Base-by-base conservation (phyloP, 2,797 vertebrate genomes). In the Microctenopoma stevenorrisi region DNA sequence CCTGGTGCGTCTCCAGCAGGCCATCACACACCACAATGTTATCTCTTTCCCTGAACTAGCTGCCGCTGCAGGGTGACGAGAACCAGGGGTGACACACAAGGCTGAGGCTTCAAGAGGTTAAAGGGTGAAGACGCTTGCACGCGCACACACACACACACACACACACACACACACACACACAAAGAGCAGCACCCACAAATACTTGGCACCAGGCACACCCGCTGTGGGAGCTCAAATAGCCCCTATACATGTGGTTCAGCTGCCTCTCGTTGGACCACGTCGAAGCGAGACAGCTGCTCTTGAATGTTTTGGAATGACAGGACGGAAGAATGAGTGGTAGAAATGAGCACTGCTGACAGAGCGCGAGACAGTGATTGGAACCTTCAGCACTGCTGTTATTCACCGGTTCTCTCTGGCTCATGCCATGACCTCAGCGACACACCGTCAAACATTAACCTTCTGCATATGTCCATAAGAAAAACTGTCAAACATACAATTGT, bases 221-320 rank as follows among this genome's bases (percentile, higher is more conserved):
- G 16, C 75, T 5, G 74, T 42, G 60, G 49, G 59, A 80, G 79
- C 71, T 77, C 74, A 22, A 85, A 80, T 66, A 48, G 67, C 72
- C 79, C 71, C 59, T 44, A 57, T 79, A 72, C 72, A 72, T 70
- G 81, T 51, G 74, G 48, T 83, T 77, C 74, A 62, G 72, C 71
- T 62, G 55, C 26, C 54, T 74, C 62, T 84, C 79, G 11, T 60
- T 52, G 72, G 79, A 62, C 67, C 48, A 15, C 56, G 76, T 78
- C 73, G 22, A 65, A 79, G 68, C 4, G 0, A 76, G 74, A 74
- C 85, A 89, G 84, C 84, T 87, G 84, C 78, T 63, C 46, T 28
- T 48, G 64, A 68, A 64, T 43, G 71, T 80, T 72, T 74, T 3
- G 35, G 64, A 75, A 76, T 72, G 82, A 84, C 73, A 47, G 58